Evolutionary conservation across 2,888 invertebrate species (phyloP), one percentile per base, ranked within the genome.

Genomic region (Cephus nigrinus): DNA sequence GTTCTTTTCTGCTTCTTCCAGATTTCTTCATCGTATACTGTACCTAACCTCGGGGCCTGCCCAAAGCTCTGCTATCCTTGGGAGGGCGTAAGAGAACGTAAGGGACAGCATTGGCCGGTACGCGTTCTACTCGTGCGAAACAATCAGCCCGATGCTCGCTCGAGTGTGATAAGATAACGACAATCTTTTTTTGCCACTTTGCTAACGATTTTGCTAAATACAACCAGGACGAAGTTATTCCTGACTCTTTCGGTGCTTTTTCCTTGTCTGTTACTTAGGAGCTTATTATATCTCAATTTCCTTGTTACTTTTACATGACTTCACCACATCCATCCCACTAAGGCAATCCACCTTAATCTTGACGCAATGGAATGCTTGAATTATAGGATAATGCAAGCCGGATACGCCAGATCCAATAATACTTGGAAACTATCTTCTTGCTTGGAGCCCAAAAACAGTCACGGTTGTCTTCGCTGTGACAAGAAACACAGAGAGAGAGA

Each of bases 121-220:
- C 81, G 55, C 55, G 9, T 55, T 55, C 15, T 55, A 81, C 82
- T 86, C 83, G 82, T 85, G 86, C 86, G 84, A 87, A 87, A 89
- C 86, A 89, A 89, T 89, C 88, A 88, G 87, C 87, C 80, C 78
- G 68, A 71, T 77, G 69, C 23, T 23, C 73, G 40, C 75, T 77
- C 69, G 73, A 71, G 74, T 36, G 74, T 74, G 77, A 73, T 69
- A 79, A 77, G 68, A 72, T 76, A 40, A 71, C 77, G 73, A 76
- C 77, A 84, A 84, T 83, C 86, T 87, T 86, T 85, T 87, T 87
- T 87, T 87, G 86, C 85, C 83, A 82, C 83, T 82, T 84, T 81
- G 80, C 80, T 83, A 81, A 84, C 83, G 82, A 86, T 86, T 84
- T 80, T 81, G 75, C 81, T 80, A 85, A 86, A 87, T 85, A 86